Evolutionary conservation across 2,888 invertebrate species (phyloP).

Genomic region (Macrophya alboannulata): DNA sequence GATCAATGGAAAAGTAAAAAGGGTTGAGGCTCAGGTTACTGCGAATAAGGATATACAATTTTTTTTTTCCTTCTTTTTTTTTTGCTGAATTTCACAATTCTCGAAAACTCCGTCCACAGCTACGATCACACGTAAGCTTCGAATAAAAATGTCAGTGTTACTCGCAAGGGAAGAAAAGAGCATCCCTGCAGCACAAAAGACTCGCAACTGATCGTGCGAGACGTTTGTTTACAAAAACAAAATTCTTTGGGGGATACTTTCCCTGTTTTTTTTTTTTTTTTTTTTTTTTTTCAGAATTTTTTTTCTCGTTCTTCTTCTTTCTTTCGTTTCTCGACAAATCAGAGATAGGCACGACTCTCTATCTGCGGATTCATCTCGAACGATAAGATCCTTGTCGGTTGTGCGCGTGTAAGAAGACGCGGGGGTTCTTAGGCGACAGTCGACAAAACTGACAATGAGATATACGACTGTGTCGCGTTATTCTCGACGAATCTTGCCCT

Average conservation of each 20-base stretch:
- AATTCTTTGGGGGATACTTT: neutral
- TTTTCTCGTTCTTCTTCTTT: slow-evolving; percentile 37
- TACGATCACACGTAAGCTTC: neutral
- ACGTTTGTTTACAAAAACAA: slow-evolving; percentile 16
- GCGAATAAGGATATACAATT: slow-evolving; percentile 15
- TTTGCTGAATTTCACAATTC: neutral
- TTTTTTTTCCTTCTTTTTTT: neutral
- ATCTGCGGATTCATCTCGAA: slow-evolving; percentile 43
- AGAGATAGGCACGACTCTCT: slow-evolving; percentile 16
- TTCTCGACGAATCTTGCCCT: slow-evolving; percentile 56
- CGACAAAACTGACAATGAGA: slow-evolving; percentile 51
- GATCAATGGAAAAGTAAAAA: slow-evolving; percentile 16
- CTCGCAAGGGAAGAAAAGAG: neutral
- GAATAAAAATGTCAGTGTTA: slow-evolving; percentile 10
- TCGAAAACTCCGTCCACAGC: neutral
- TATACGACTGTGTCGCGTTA: slow-evolving; percentile 66
- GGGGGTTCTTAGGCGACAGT: slow-evolving; percentile 29
- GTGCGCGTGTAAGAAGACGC: slow-evolving; percentile 45
- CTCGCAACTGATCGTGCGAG: neutral
- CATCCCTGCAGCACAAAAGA: neutral
- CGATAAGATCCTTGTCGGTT: slow-evolving; percentile 49
- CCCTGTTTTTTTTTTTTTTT: neutral
- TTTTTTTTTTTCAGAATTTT: slow-evolving; percentile 48
- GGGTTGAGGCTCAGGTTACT: slow-evolving; percentile 46
- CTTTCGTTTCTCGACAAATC: slow-evolving; percentile 44